A percentile compares a stretch with the other conserved stretches of the same genome.
phyloP scores from a whole-genome alignment of 2,888 invertebrate species.

The Cosmia trapezina region DNA sequence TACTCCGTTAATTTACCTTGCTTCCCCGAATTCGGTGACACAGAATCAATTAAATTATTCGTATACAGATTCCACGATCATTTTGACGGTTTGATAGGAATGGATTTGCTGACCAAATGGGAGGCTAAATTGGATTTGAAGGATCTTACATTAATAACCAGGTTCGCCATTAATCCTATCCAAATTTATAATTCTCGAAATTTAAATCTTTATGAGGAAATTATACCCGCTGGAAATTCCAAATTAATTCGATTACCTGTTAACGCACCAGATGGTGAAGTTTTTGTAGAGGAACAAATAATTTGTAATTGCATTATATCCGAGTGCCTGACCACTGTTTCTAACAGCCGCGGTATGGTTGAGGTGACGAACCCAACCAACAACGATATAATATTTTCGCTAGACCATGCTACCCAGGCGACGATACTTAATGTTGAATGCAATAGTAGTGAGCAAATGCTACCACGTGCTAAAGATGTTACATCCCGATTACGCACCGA shows the following conservation, averaged over 20 bases:
- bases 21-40: background rate
- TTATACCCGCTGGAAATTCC: background rate
- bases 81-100: background rate
- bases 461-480: conserved; percentile 2
- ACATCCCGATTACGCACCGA: background rate
- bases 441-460: background rate
- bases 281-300: background rate
- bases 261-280: background rate
- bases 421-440: background rate
- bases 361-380: background rate
- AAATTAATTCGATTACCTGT: background rate
- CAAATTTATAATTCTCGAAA: background rate
- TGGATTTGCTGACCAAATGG: background rate
- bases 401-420: background rate
- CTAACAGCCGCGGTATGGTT: background rate
- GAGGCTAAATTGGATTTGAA: background rate
- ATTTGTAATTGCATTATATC: background rate
- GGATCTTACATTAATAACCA: background rate
- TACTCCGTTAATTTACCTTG: background rate
- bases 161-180: background rate
- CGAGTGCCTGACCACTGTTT: background rate
- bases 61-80: background rate
- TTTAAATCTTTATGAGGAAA: background rate
- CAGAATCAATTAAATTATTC: background rate
- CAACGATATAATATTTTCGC: background rate